Evolutionary conservation across 2,888 invertebrate genomes (phyloP).

Genomic region (Xanthia icteritia): DNA sequence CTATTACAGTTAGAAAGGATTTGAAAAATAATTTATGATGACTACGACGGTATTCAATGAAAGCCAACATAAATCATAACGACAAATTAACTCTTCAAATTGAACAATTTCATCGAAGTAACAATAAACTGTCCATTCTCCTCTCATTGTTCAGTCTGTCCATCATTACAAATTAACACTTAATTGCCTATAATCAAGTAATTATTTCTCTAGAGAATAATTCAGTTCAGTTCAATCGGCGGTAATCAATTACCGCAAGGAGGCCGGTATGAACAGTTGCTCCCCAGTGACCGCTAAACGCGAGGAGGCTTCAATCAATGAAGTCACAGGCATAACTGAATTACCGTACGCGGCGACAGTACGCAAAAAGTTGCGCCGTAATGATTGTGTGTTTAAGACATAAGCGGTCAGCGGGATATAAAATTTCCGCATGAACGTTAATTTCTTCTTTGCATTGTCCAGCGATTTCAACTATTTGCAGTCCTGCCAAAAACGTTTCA

Average conservation of each 20-base stretch:
- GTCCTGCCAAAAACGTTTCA: too few species aligned
- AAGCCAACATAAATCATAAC: conserved; percentile 13
- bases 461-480: neutral
- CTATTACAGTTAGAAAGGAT: conserved; percentile 5
- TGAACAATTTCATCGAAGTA: neutral
- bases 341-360: conserved; percentile 69
- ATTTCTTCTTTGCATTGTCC: neutral
- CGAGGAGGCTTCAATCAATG: conserved; percentile 71
- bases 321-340: conserved; percentile 73
- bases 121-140: conserved; percentile 11
- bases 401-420: conserved; percentile 29
- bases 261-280: conserved; percentile 59
- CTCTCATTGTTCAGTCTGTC: conserved; percentile 1
- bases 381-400: conserved; percentile 55
- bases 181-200: conserved; percentile 43
- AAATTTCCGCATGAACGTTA: too few species aligned
- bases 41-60: neutral
- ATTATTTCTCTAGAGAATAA: conserved; percentile 37
- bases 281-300: conserved; percentile 65
- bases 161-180: conserved; percentile 30
- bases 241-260: conserved; percentile 58
- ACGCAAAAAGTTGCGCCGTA: conserved; percentile 70
- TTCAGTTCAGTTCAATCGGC: conserved; percentile 36
- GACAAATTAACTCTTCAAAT: neutral
- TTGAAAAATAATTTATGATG: neutral